These are phyloP conservation scores for Anguilla marmorata DNA, from an alignment of 2,797 vertebrate genomes.

Conservation along the genomic window DNA sequence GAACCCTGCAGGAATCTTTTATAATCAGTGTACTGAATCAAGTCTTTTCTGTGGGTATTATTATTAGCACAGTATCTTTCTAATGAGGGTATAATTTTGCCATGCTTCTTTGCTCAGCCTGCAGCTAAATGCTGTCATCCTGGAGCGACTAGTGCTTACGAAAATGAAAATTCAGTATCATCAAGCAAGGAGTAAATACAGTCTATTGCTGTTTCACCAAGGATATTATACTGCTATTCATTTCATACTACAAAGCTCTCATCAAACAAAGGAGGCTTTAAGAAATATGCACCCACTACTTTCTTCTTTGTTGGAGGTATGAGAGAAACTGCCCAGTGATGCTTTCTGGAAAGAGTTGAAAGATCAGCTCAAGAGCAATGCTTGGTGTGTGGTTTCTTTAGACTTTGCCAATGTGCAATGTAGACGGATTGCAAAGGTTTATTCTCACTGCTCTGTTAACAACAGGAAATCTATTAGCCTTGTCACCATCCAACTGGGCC, in stretches of 20 bases:
- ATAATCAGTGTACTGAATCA: background rate
- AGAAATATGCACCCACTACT: background rate
- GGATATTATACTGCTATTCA: background rate
- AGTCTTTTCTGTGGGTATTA: background rate
- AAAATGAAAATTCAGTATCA: background rate
- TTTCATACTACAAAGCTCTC: background rate
- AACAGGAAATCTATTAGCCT: slow-evolving; percentile 59
- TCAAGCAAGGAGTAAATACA: background rate
- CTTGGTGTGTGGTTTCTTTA: slow-evolving; percentile 63
- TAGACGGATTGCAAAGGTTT: slow-evolving; percentile 50
- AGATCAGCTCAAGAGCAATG: slow-evolving; percentile 55
- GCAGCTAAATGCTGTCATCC: background rate
- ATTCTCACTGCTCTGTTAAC: slow-evolving; percentile 25
- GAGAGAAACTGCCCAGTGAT: background rate
- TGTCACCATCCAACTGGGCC: slow-evolving; percentile 44
- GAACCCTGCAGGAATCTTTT: background rate
- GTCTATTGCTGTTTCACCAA: background rate
- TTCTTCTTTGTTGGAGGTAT: background rate
- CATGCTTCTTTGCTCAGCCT: background rate
- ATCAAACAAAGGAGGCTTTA: background rate
- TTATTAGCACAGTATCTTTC: background rate
- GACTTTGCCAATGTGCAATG: slow-evolving; percentile 53
- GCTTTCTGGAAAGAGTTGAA: slow-evolving; percentile 61
- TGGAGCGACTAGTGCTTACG: background rate
- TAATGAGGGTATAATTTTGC: background rate